Evolutionary conservation across 2,888 invertebrate genomes (phyloP), one percentile per base, ranked within the genome.

Genomic region (Drosophila peninsularis): DNA sequence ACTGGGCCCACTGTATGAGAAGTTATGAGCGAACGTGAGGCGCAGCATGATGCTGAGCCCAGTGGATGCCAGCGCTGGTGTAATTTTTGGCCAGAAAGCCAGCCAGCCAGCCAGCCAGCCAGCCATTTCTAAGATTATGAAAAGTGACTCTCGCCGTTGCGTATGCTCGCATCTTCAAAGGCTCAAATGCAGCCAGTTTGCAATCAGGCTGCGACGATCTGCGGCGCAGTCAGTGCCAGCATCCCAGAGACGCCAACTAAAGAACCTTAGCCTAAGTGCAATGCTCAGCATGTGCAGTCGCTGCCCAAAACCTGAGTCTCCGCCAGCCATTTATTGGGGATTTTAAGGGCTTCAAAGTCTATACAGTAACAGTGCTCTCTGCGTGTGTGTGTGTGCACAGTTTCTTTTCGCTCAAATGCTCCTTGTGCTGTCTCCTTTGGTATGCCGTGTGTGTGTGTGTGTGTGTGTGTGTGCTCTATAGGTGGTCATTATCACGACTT

Each of bases 401-500:
- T 36, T 45, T 75, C 75, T 69, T 74, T 70, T 70, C 69, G 67
- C 63, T 77, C 65, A 66, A 82, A 77, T 77, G 63, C 60, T 63
- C 67, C 77, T 58, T 75, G 47, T 24, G 49, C 54, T 62, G 64
- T 72, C 56, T 71, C 62, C 57, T 68, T 62, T 71, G 84, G 70
- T 63, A 75, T 80, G 71, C 76, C 77, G 78, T 88, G 80, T 77
- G 76, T 85, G 86, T 78, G 76, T 78, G 83, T 76, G 69, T 88
- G 86, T 77, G 88, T 70, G 72, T 83, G 86, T 76, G 74, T 83
- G 87, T 78, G 75, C 88, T 78, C 88, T 88, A 86, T 84, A 90
- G 90, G 88, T 88, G 88, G 90, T 90, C 88, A 88, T 88, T 88
- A 90, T 87, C 88, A 84, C 88, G 74, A 78, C 72, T 78, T 61